phyloP scores from a whole-genome alignment of 2,797 vertebrate genomes.

The Aldrovandia affinis region DNA sequence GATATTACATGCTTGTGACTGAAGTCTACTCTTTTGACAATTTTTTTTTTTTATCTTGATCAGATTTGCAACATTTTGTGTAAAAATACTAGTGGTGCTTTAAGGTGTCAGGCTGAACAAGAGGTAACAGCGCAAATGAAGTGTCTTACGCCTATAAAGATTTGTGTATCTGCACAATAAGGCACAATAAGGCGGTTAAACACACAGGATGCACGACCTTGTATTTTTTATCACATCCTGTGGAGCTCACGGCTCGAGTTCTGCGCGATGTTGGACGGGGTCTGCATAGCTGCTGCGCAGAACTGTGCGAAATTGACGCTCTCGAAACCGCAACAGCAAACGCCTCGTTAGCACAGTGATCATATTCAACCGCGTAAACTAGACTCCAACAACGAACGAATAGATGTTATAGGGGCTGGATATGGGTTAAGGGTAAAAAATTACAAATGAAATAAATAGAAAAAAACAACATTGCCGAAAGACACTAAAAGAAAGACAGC shows the following conservation, averaged over 20 bases:
- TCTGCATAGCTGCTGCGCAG: background rate
- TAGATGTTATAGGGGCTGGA: background rate
- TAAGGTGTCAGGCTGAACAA: too few species aligned
- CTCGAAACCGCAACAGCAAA: background rate
- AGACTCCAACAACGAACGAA: background rate
- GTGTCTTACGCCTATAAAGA: too few species aligned
- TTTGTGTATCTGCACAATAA: too few species aligned
- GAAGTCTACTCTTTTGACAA: too few species aligned
- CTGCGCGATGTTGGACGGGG: background rate
- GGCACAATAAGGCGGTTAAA: too few species aligned
- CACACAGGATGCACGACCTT: background rate
- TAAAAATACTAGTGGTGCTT: too few species aligned
- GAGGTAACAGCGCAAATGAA: too few species aligned
- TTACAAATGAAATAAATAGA: background rate
- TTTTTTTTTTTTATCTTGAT: too few species aligned
- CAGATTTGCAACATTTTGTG: too few species aligned
- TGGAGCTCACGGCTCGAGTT: background rate
- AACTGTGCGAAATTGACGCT: background rate
- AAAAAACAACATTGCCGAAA: too few species aligned
- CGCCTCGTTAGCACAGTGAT: background rate
- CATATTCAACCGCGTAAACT: background rate
- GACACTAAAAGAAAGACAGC: too few species aligned
- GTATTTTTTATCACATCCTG: background rate
- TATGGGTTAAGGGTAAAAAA: background rate
- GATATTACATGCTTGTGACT: too few species aligned